Conservation (phyloP, 2,113 vertebrate species). For the Bubalus kerabau region DNA sequence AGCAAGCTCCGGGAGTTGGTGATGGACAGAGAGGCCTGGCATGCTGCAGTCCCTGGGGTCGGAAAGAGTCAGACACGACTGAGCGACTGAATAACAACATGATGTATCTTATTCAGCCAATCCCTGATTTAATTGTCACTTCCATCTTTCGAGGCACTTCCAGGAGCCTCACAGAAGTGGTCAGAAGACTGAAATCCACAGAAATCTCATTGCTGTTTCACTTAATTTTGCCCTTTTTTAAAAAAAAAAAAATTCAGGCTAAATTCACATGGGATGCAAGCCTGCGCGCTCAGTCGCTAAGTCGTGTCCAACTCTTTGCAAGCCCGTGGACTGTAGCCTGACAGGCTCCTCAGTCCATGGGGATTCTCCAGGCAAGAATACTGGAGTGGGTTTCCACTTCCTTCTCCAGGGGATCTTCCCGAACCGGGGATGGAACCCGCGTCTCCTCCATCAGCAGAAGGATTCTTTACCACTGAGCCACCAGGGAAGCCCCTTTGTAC, state of each 20-base stretch:
- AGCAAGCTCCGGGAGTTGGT: not conserved
- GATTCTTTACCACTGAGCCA: not conserved
- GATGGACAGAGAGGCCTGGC: not conserved
- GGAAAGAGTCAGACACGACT: accelerated
- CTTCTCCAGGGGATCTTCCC: not conserved
- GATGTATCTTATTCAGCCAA: not conserved
- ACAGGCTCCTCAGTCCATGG: not conserved
- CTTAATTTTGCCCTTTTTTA: too few relatives aligned
- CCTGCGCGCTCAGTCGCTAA: accelerated
- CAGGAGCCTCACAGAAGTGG: not conserved
- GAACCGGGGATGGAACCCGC: accelerated
- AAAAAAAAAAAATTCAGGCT: not conserved
- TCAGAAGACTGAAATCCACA: not conserved
- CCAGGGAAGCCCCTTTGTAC: not conserved
- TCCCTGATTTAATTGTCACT: accelerated
- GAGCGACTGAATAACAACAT: accelerated
- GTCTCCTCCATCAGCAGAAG: not conserved
- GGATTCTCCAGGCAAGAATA: not conserved
- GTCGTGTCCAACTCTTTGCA: accelerated
- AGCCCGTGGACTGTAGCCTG: accelerated
- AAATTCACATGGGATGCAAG: not conserved
- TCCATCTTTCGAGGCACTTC: accelerated
- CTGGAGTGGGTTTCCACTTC: not conserved
- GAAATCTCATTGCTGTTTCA: not conserved
- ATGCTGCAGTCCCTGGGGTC: not conserved